Conservation (phyloP, 2,113 vertebrate genomes). For the Ailuropoda melanoleuca region DNA sequence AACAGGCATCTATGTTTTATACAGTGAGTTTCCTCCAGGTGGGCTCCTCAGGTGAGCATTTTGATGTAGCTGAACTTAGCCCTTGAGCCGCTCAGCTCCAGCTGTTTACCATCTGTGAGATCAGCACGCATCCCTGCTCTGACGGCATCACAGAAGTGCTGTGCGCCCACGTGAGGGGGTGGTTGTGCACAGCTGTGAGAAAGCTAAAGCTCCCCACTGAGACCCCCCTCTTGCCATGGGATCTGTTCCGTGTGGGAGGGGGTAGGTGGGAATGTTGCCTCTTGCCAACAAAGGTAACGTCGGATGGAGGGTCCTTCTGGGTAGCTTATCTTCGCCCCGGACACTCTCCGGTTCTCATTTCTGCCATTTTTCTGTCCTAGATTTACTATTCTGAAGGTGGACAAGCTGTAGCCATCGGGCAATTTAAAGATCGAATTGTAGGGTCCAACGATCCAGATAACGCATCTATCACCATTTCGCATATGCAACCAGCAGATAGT, state of each 20-base stretch:
- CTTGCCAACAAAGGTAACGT: not conserved
- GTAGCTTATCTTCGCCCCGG: not conserved
- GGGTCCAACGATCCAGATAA: slow-evolving; percentile 83
- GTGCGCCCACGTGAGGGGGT: not conserved
- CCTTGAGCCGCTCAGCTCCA: not conserved
- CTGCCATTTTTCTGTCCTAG: slow-evolving; percentile 80
- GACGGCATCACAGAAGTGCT: slow-evolving; percentile 16
- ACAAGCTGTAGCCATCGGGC: slow-evolving; percentile 60
- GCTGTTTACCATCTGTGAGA: not conserved
- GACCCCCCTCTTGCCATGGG: not conserved
- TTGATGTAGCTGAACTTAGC: not conserved
- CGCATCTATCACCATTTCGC: slow-evolving; percentile 88
- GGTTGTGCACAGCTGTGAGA: not conserved
- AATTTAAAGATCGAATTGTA: slow-evolving; percentile 85
- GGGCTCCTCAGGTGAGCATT: not conserved
- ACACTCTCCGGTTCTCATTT: slow-evolving; percentile 32
- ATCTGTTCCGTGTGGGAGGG: not conserved
- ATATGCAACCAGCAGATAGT: slow-evolving; percentile 87
- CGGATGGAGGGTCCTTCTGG: not conserved
- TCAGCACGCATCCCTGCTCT: not conserved
- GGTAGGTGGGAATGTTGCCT: not conserved
- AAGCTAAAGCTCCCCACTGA: not conserved
- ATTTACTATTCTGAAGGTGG: slow-evolving; percentile 83
- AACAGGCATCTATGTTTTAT: not conserved
- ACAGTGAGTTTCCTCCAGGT: not conserved